Evolutionary conservation across 2,113 vertebrate genomes (phyloP), one percentile per base, ranked within the genome.

Genomic region (Columba livia): DNA sequence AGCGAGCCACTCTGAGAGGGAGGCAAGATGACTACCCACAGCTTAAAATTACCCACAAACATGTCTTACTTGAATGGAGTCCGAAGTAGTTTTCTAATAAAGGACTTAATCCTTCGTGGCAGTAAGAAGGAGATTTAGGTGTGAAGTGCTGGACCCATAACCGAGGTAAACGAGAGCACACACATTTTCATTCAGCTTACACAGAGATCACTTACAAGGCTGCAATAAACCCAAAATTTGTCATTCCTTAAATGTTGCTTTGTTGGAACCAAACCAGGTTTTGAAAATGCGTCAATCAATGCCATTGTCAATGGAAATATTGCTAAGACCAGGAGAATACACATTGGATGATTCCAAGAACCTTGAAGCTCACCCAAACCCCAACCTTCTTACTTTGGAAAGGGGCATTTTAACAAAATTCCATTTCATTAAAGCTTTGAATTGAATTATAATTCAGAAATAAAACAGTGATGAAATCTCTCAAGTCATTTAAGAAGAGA

Each of bases 251-350:
- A 38, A 31, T 31, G 14, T 26, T 54, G 12, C 51, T 66, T 54
- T 62, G 7, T 34, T 83, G 54, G 25, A 36, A 56, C 26, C 25
- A 72, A 85, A 40, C 7, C 11, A 57, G n/a, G 10, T 31, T 89
- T 78, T 81, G 36, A 40, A 64, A 75, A 44, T 0, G 1, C 2
- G 0, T 54, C 4, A 1, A 29, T 70, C 70, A 64, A 26, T 69
- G 28, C 4, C 6, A 12, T 25, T 20, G 2, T 7, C 24, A 50
- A 53, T 9, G 56, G 29, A 88, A 90, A 50, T 51, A 36, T 44
- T 90, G 20, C 9, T 40, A 51, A 75, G 1, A 64, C 3, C 12
- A 40, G 5, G 20, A 80, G 60, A 84, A 81, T 21, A 72, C 2
- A 57, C 2, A 8, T 51, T 72, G 51, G 42, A 44, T 23, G 50